phyloP scores from a whole-genome alignment of 2,888 invertebrate species.

The Ferdinandea cuprea region DNA sequence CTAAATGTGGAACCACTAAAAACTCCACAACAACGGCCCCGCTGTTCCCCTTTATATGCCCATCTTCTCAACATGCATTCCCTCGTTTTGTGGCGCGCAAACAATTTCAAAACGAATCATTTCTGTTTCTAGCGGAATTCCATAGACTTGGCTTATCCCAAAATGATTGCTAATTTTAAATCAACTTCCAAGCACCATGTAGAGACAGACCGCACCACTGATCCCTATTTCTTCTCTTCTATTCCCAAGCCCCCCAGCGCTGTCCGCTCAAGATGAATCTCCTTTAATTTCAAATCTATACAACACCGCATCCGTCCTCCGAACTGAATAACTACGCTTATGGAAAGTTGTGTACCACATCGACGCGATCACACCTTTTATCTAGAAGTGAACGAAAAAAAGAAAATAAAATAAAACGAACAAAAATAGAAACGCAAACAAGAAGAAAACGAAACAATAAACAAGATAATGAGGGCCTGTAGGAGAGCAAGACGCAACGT shows the following conservation, averaged over 20 bases:
- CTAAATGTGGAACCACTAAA: too few relatives aligned
- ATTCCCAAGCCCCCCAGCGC: constrained; percentile 13
- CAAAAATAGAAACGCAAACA: constrained; percentile 27
- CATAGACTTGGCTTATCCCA: constrained; percentile 63
- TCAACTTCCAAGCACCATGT: constrained; percentile 63
- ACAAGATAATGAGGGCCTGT: constrained; percentile 66
- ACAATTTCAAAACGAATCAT: constrained; percentile 28
- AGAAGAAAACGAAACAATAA: constrained; percentile 20
- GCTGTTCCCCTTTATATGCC: background rate
- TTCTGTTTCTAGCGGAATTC: constrained; percentile 46
- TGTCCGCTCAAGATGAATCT: constrained; percentile 30
- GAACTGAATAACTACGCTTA: constrained; percentile 48
- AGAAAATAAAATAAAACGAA: constrained; percentile 13
- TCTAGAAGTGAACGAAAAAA: constrained; percentile 24
- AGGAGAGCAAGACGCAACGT: constrained; percentile 31
- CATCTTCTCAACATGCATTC: background rate
- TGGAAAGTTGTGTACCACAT: constrained; percentile 55
- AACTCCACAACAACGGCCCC: too few relatives aligned
- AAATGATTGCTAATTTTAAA: constrained; percentile 72
- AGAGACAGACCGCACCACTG: constrained; percentile 50
- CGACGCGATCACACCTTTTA: constrained; percentile 69
- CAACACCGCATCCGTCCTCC: too few relatives aligned
- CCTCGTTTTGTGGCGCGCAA: background rate
- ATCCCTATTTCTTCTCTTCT: constrained; percentile 63
- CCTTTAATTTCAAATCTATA: constrained; percentile 45